Conservation (phyloP, 2,888 invertebrate genomes). For the Drosophila paramelanica region DNA sequence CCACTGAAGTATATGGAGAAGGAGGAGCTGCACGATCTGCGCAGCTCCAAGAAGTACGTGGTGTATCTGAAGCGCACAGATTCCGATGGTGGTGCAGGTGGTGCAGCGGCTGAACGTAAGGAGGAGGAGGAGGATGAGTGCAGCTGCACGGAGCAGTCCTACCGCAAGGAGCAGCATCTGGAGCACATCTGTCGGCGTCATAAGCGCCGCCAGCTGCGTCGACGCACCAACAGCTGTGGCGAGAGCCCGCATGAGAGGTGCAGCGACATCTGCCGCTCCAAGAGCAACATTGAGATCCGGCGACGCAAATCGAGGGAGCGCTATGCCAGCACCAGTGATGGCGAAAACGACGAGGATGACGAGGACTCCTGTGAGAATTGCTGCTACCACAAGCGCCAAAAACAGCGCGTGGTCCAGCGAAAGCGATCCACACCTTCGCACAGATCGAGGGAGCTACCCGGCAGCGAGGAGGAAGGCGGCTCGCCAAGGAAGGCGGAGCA, state of each 20-base stretch:
- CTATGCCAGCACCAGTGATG: slow-evolving; percentile 81
- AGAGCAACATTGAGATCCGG: slow-evolving; percentile 84
- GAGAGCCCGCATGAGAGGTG: slow-evolving; percentile 77
- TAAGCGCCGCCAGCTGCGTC: slow-evolving; percentile 76
- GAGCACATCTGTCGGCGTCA: slow-evolving; percentile 82
- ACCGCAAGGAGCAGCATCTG: slow-evolving; percentile 79
- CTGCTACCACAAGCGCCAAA: slow-evolving; percentile 83
- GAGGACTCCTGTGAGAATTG: slow-evolving; percentile 86
- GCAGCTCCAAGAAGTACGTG: slow-evolving; percentile 82
- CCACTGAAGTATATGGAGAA: slow-evolving; percentile 84
- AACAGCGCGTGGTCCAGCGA: slow-evolving; percentile 85
- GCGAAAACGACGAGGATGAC: slow-evolving; percentile 81
- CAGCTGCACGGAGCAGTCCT: slow-evolving; percentile 82
- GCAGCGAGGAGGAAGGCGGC: slow-evolving; percentile 49
- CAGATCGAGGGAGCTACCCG: slow-evolving; percentile 73
- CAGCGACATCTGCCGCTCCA: slow-evolving; percentile 84
- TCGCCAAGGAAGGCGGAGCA: slow-evolving; percentile 33
- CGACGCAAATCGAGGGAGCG: slow-evolving; percentile 80
- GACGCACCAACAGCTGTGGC: slow-evolving; percentile 84
- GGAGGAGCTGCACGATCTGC: slow-evolving; percentile 82
- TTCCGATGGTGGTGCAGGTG: slow-evolving; percentile 71
- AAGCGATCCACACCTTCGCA: slow-evolving; percentile 81
- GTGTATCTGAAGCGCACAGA: slow-evolving; percentile 83
- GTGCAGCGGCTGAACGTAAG: slow-evolving; percentile 10
- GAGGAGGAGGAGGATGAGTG: slow-evolving; percentile 54